Evolutionary conservation across 2,888 invertebrate genomes (phyloP).

Genomic region (Amphipoea lucens): DNA sequence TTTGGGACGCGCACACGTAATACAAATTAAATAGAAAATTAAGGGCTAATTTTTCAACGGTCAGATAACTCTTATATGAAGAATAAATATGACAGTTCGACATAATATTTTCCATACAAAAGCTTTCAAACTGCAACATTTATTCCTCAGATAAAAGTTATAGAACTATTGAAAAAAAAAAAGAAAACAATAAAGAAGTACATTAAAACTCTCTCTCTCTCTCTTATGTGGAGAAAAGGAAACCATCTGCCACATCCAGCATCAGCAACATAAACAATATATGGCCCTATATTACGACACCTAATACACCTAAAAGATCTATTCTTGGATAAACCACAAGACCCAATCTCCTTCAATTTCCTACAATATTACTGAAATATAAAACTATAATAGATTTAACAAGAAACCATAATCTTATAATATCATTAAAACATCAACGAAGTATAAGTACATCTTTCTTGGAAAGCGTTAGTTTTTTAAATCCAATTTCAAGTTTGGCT

Average conservation of each 20-base stretch:
- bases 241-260: not conserved
- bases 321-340: conserved; percentile 11
- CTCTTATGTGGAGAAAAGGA: not conserved
- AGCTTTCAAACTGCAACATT: not conserved
- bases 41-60: too few species aligned
- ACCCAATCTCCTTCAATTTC: conserved; percentile 15
- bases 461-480: conserved; percentile 53
- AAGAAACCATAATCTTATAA: conserved; percentile 62
- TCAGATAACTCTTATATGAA: too few species aligned
- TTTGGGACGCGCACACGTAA: too few species aligned
- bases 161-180: not conserved
- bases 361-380: conserved; percentile 36
- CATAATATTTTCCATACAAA: not conserved
- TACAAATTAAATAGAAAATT: too few species aligned
- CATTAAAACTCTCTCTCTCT: not conserved
- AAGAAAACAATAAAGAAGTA: too few species aligned
- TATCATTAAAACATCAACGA: conserved; percentile 54
- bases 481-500: not conserved
- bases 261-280: not conserved
- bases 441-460: conserved; percentile 43
- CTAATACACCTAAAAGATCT: not conserved
- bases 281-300: not conserved
- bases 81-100: not conserved
- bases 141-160: not conserved
- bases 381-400: conserved; percentile 57